Conservation (phyloP, 2,797 vertebrate genomes). For the Chlorospingus semifuscus region DNA sequence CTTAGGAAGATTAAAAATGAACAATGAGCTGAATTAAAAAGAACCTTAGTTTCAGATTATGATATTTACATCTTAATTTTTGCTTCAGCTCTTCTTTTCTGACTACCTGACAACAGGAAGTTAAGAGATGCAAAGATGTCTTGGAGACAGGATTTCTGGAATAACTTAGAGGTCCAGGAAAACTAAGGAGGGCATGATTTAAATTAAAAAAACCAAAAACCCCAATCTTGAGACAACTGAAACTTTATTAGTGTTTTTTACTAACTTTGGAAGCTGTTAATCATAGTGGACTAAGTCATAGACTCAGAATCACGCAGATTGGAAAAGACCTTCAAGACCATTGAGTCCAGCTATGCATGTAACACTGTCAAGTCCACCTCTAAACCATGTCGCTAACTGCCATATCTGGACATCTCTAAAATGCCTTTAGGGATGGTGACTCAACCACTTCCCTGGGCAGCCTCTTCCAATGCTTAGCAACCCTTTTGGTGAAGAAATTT, state of each 20-base stretch:
- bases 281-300: background rate
- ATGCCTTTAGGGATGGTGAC: background rate
- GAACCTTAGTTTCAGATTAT: background rate
- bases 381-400: background rate
- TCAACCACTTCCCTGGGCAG: background rate
- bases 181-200: background rate
- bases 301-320: background rate
- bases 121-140: background rate
- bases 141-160: background rate
- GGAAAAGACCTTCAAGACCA: background rate
- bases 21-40: constrained; percentile 2
- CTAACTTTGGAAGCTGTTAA: background rate
- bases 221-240: background rate
- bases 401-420: background rate
- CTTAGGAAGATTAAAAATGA: background rate
- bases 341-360: background rate
- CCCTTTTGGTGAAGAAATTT: background rate
- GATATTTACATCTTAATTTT: background rate
- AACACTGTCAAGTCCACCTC: background rate
- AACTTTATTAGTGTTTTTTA: background rate
- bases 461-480: background rate
- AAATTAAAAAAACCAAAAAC: accelerated
- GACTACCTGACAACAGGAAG: background rate
- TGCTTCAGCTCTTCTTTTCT: background rate
- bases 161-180: background rate